These are phyloP conservation scores for Melipona quadrifasciata DNA, from an alignment of 1,140 invertebrate species.

Conservation along the genomic window DNA sequence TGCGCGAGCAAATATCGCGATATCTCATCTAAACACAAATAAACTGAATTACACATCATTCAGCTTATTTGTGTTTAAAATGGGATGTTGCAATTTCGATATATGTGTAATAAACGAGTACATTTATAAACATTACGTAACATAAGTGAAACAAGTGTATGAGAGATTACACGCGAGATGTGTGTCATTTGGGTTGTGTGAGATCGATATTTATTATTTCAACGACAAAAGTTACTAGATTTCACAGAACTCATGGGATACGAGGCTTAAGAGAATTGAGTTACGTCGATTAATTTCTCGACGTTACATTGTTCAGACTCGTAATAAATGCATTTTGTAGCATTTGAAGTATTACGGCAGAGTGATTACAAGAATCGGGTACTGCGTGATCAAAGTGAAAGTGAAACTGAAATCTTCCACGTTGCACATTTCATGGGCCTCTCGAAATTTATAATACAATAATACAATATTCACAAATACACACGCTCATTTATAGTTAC, in stretches of 20 bases:
- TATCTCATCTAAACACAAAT: neutral
- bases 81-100: neutral
- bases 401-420: slow-evolving; percentile 41
- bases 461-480: too few species aligned
- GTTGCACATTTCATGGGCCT: neutral
- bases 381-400: slow-evolving; percentile 49
- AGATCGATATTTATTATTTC: neutral
- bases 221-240: neutral
- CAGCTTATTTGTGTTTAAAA: neutral
- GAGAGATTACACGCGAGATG: neutral
- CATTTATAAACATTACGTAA: neutral
- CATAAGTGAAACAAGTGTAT: neutral
- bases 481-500: too few species aligned
- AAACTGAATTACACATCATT: neutral
- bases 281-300: neutral
- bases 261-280: neutral
- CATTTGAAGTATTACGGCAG: too few species aligned
- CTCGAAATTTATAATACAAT: neutral
- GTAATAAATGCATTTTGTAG: too few species aligned
- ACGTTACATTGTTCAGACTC: neutral
- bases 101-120: neutral
- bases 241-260: neutral
- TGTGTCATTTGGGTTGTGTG: neutral
- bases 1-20: neutral
- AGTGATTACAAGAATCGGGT: slow-evolving; percentile 6